Conservation (phyloP, 2,797 vertebrate genomes). For the Selene dorsalis region DNA sequence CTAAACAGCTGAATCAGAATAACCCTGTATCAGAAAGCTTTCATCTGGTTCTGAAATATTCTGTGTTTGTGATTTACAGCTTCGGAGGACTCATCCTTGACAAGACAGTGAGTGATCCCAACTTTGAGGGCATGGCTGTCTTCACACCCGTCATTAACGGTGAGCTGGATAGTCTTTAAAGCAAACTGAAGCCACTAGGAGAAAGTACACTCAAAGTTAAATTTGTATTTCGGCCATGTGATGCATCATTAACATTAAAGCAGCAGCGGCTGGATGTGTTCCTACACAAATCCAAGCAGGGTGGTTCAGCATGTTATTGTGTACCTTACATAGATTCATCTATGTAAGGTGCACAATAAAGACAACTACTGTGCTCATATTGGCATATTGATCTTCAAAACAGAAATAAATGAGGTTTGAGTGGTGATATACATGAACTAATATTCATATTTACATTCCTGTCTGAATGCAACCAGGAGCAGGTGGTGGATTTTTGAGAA, state of each 20-base stretch:
- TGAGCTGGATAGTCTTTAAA: constrained; percentile 68
- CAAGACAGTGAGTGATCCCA: constrained; percentile 90
- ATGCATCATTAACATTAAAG: no score
- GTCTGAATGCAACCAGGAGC: not conserved
- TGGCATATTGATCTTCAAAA: constrained; percentile 2
- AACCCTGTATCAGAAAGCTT: not conserved
- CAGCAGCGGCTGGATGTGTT: no score
- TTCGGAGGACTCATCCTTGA: constrained; percentile 95
- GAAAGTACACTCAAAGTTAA: not conserved
- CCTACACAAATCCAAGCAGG: not conserved
- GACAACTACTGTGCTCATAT: not conserved
- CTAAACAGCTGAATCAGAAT: not conserved
- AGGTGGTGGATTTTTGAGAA: not conserved
- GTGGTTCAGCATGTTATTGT: not conserved
- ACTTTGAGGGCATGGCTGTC: constrained; percentile 94
- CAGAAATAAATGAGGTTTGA: not conserved
- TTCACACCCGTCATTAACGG: constrained; percentile 96
- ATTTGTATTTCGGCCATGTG: not conserved
- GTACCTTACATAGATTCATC: not conserved
- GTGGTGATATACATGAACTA: not conserved
- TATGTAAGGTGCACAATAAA: not conserved
- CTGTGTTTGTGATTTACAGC: constrained; percentile 76
- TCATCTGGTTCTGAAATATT: constrained; percentile 11
- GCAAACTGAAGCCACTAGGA: not conserved
- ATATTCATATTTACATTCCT: not conserved